phyloP scores from a whole-genome alignment of 23 tunicate genomes.

The Trididemnum miniatum region DNA sequence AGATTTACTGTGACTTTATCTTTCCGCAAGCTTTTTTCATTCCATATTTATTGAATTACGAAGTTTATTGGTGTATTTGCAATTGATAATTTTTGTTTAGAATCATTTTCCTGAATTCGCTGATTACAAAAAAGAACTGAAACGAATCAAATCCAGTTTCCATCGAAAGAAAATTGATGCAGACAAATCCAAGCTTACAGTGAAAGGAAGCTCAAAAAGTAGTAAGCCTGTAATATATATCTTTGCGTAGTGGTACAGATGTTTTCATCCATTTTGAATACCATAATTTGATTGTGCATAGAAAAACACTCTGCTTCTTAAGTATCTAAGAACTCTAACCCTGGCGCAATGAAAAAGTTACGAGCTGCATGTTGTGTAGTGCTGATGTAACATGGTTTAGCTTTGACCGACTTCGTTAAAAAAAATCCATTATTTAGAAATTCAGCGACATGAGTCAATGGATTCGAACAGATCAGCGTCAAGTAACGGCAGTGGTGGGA shows the following conservation, averaged over 20 bases:
- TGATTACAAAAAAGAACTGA: constrained; percentile 81
- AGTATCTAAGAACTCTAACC: too few relatives aligned
- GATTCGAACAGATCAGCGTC: constrained; percentile 60
- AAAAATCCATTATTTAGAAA: constrained; percentile 27
- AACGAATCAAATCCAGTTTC: constrained; percentile 81
- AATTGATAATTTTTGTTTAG: constrained; percentile 26
- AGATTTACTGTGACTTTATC: neutral
- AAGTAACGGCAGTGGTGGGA: constrained; percentile 46
- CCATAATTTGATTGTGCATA: too few relatives aligned
- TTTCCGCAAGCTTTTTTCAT: neutral
- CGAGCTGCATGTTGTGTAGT: too few relatives aligned
- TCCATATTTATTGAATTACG: neutral
- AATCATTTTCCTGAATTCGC: constrained; percentile 50
- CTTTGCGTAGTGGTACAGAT: too few relatives aligned
- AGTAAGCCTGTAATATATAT: constrained; percentile 26
- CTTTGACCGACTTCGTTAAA: too few relatives aligned
- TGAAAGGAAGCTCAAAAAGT: neutral
- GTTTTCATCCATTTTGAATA: too few relatives aligned
- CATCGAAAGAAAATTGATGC: constrained; percentile 62
- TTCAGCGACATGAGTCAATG: constrained; percentile 68
- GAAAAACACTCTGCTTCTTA: too few relatives aligned
- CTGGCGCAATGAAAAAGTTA: too few relatives aligned
- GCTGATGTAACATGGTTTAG: too few relatives aligned
- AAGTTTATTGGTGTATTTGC: neutral
- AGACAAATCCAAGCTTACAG: constrained; percentile 35